A percentile compares a stretch with the other conserved stretches of the same genome.
Conservation (phyloP, 2,888 invertebrate genomes). For the Zygaena filipendulae region DNA sequence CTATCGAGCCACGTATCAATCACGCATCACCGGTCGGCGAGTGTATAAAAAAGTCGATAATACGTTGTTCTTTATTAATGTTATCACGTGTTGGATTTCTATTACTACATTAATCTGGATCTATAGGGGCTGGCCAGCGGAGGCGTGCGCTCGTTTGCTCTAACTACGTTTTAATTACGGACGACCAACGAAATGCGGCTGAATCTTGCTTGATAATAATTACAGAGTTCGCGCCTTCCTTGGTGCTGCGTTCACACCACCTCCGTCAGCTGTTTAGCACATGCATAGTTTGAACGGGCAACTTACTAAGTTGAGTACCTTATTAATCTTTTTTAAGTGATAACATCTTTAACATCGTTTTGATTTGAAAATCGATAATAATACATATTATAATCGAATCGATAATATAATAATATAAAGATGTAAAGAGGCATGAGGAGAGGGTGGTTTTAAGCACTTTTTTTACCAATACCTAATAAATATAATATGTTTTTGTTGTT, state of each 20-base stretch:
- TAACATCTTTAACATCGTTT: no score
- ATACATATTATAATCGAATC: no score
- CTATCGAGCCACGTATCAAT: no score
- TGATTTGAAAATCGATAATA: no score
- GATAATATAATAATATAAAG: not conserved
- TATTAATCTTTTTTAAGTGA: no score
- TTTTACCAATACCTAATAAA: no score
- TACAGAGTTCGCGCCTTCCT: slow-evolving; percentile 35
- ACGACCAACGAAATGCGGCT: slow-evolving; percentile 36
- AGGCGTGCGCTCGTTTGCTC: slow-evolving; percentile 34
- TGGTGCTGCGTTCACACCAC: slow-evolving; percentile 27
- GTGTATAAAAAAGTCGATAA: slow-evolving; percentile 33
- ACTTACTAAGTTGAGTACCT: no score
- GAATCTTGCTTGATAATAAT: slow-evolving; percentile 48
- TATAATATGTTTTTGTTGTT: no score
- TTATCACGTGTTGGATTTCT: slow-evolving; percentile 57
- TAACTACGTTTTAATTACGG: slow-evolving; percentile 66
- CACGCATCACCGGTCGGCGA: slow-evolving; percentile 19
- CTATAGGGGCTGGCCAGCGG: slow-evolving; percentile 14
- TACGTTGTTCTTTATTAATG: slow-evolving; percentile 24
- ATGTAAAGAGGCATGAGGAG: not conserved
- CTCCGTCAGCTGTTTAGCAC: no score
- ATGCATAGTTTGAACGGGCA: no score
- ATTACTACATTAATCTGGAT: slow-evolving; percentile 50
- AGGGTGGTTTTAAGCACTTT: no score